Evolutionary conservation across 2,888 invertebrate genomes (phyloP), one percentile per base, ranked within the genome.

Genomic region (Boloria euphrosyne): DNA sequence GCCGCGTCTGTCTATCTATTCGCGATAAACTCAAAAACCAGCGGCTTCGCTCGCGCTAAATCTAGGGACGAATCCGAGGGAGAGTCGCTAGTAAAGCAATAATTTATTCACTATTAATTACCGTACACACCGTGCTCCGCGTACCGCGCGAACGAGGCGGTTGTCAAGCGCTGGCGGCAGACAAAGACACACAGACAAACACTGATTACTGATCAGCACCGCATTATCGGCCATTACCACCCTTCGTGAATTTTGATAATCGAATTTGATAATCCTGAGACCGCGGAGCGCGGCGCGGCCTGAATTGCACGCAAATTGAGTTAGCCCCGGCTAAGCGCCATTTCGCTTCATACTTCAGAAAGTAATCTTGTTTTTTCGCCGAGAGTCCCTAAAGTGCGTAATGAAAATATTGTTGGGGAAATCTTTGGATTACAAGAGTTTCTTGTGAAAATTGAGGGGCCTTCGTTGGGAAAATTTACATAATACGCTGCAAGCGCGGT

Each of bases 301-400:
- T 71, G 75, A 77, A 80, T 79, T 78, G 79, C 74, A 74, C 68
- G 67, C 73, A 80, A 84, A 85, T 85, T 78, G 80, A 82, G 84
- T 86, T 84, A 85, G 73, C 74, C 74, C 67, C 77, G 76, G 80
- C 79, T 76, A 78, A 82, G 81, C 82, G 77, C 75, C 80, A 76
- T 80, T 80, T 77, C 77, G 75, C 72, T 76, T 76, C 76, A 77
- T 80, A 82, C 80, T 86, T 81, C 68, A 74, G 70, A 80, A 81
- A 82, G 84, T 82, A 82, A 84, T 81, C 79, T 81, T 75, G 74
- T 83, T 76, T 81, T 76, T 77, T 74, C 53, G 52, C 62, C 71
- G 73, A 73, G 72, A 66, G 65, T 71, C 70, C 65, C 53, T 65
- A 54, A 66, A 68, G 70, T 68, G 73, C 71, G 68, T 75, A 75